Evolutionary conservation across 2,797 vertebrate species (phyloP).

Genomic region (Pangasius krempfi): DNA sequence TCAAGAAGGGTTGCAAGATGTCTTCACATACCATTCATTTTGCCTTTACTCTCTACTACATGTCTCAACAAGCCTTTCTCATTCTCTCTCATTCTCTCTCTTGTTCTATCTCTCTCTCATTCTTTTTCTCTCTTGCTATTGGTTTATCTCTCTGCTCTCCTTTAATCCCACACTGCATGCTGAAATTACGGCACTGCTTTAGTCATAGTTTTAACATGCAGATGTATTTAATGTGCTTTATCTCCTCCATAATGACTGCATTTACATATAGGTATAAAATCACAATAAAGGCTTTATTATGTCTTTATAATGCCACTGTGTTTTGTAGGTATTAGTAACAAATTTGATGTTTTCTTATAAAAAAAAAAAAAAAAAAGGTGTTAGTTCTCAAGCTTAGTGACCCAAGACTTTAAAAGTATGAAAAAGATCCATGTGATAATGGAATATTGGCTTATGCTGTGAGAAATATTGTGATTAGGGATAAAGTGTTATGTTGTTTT

Average conservation of each 20-base stretch:
- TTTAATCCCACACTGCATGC: not conserved
- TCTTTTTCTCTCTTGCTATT: not conserved
- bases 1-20: slow-evolving; percentile 20
- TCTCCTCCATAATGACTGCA: not conserved
- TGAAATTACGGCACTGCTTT: not conserved
- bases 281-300: not conserved
- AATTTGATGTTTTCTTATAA: not conserved
- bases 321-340: not conserved
- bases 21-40: slow-evolving; percentile 72
- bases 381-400: slow-evolving; percentile 15
- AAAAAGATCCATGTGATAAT: not conserved
- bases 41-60: slow-evolving; percentile 38
- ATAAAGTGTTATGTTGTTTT: slow-evolving; percentile 3
- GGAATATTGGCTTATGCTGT: not conserved
- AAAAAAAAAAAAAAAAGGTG: not conserved
- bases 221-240: not conserved
- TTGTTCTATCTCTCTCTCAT: not conserved
- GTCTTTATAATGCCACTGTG: not conserved
- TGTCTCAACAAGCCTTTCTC: slow-evolving; percentile 67
- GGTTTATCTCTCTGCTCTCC: not conserved
- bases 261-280: not conserved
- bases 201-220: not conserved
- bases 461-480: slow-evolving; percentile 18
- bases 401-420: not conserved
- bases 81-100: not conserved